Percentiles rank a stretch among this genome's conserved stretches.
Evolutionary conservation across 2,797 vertebrate genomes (phyloP).

Genomic region (Phalloptychus januarius): DNA sequence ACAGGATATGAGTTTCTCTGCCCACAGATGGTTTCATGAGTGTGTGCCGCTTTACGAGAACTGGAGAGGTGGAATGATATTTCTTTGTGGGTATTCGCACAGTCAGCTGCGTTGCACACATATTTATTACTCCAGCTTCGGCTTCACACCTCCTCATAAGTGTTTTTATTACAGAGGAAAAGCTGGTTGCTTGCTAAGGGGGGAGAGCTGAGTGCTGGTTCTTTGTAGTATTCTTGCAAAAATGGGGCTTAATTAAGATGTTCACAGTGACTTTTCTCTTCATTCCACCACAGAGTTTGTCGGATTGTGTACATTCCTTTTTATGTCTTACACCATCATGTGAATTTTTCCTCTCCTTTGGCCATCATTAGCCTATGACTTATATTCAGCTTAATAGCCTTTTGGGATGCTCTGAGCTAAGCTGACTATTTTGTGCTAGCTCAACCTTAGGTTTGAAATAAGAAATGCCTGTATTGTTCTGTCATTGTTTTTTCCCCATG

Average conservation of each 20-base stretch:
- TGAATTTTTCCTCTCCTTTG: slow-evolving; percentile 46
- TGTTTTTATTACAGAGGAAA: slow-evolving; percentile 6
- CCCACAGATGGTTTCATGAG: slow-evolving; percentile 31
- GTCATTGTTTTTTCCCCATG: slow-evolving; percentile 35
- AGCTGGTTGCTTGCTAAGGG: slow-evolving; percentile 34
- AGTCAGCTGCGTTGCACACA: slow-evolving; percentile 21
- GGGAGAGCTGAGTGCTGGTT: slow-evolving; percentile 23
- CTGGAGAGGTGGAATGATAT: slow-evolving; percentile 26
- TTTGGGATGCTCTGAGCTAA: slow-evolving; percentile 52
- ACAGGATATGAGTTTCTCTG: slow-evolving; percentile 35
- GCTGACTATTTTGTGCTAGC: slow-evolving; percentile 27
- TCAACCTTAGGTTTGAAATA: slow-evolving; percentile 37
- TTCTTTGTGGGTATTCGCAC: slow-evolving; percentile 21
- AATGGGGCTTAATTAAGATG: slow-evolving; percentile 68
- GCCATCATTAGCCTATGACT: slow-evolving; percentile 67
- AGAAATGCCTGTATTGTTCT: slow-evolving; percentile 35
- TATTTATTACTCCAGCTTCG: slow-evolving; percentile 42
- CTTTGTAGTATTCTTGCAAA: slow-evolving; percentile 27
- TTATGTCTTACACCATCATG: slow-evolving; percentile 7
- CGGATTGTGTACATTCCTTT: slow-evolving; percentile 17
- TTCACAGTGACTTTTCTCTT: slow-evolving; percentile 48
- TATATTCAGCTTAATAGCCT: slow-evolving; percentile 69
- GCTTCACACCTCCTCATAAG: slow-evolving; percentile 14
- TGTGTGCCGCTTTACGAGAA: slow-evolving; percentile 19
- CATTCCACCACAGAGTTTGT: slow-evolving; percentile 36